A percentile compares a stretch with the other conserved stretches of the same genome.
Conservation (phyloP, 2,888 invertebrate species). For the Taphrorychus bicolor region DNA sequence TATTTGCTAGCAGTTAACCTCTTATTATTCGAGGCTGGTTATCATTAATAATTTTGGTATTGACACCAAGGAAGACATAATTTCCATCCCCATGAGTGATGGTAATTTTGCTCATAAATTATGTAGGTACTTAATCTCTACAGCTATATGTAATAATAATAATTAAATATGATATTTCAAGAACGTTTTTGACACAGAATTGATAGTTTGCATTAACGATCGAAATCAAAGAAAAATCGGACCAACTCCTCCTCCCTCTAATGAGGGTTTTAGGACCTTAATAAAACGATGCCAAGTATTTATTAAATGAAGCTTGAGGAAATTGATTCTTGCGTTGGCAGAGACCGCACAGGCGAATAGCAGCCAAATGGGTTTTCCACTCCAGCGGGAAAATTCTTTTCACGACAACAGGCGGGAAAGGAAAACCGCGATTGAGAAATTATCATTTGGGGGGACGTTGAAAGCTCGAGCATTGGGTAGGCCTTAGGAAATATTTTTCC, state of each 20-base stretch:
- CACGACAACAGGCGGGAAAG: constrained; percentile 15
- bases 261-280: constrained; percentile 20
- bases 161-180: too few species aligned
- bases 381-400: constrained; percentile 20
- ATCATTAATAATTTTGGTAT: too few species aligned
- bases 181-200: too few species aligned
- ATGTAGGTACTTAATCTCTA: too few species aligned
- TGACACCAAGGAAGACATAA: too few species aligned
- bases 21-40: too few species aligned
- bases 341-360: constrained; percentile 19
- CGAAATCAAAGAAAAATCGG: neutral
- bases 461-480: neutral
- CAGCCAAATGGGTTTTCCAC: constrained; percentile 18
- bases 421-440: constrained; percentile 21
- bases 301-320: constrained; percentile 23
- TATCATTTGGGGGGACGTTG: constrained; percentile 5
- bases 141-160: too few species aligned
- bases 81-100: too few species aligned
- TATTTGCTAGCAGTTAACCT: too few species aligned
- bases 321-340: constrained; percentile 22
- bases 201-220: neutral
- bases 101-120: too few species aligned
- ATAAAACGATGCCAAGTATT: constrained; percentile 20
- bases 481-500: neutral
- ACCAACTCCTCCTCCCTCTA: neutral